These are phyloP conservation scores for Teleogryllus occipitalis DNA, from an alignment of 1,140 invertebrate genomes.

Conservation along the genomic window DNA sequence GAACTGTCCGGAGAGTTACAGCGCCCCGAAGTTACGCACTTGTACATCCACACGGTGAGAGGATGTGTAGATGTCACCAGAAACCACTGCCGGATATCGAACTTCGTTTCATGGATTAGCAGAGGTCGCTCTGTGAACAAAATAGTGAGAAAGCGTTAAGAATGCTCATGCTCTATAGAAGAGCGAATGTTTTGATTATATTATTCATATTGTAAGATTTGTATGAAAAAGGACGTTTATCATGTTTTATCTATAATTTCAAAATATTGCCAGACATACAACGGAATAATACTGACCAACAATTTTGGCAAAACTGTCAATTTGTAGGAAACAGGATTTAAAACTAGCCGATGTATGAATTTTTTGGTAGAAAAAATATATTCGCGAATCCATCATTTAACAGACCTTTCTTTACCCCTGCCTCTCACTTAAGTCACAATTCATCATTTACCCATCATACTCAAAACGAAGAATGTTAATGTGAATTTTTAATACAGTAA, in stretches of 20 bases:
- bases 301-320: no score
- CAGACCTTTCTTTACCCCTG: no score
- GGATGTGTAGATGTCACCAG: constrained; percentile 83
- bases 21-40: constrained; percentile 41
- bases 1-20: neutral
- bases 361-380: no score
- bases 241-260: no score
- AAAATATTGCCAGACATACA: no score
- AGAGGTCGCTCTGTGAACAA: constrained; percentile 64
- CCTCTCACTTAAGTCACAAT: neutral
- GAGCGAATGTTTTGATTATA: neutral
- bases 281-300: no score
- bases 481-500: no score
- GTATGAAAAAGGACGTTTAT: neutral
- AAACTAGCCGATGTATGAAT: no score
- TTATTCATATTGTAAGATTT: neutral
- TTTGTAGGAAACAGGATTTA: no score
- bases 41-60: constrained; percentile 88
- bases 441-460: neutral
- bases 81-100: constrained; percentile 91
- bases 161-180: neutral
- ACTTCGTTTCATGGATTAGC: constrained; percentile 84
- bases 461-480: no score
- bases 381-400: no score
- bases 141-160: constrained; percentile 14